Percentiles rank a stretch among this genome's conserved stretches.
phyloP scores from a whole-genome alignment of 2,113 vertebrate genomes.

The Leuciscus idus region DNA sequence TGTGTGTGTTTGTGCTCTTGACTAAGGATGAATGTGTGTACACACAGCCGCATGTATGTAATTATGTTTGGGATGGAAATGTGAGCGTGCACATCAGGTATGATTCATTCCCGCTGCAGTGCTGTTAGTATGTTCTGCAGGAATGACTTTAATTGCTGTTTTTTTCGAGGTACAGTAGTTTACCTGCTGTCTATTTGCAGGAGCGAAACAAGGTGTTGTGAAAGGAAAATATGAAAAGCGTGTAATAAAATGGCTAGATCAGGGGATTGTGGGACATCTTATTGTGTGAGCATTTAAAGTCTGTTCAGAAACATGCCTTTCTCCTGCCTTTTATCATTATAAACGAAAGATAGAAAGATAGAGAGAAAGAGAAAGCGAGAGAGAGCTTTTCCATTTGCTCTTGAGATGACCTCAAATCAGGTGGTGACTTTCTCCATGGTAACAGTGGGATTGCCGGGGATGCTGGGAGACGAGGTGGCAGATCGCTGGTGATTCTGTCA shows the following conservation, averaged over 20 bases:
- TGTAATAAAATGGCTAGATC: neutral
- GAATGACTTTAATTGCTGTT: constrained; percentile 27
- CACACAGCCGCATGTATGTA: constrained; percentile 21
- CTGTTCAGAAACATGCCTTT: constrained; percentile 16
- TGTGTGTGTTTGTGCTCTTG: neutral
- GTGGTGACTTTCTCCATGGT: constrained; percentile 48
- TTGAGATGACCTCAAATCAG: constrained; percentile 52
- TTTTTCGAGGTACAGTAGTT: neutral
- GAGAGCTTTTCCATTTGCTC: constrained; percentile 26
- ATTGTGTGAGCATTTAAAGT: neutral
- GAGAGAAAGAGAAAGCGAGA: neutral
- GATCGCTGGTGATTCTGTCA: neutral
- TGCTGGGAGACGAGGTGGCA: constrained; percentile 30
- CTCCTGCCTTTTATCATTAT: neutral
- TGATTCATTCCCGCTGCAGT: neutral
- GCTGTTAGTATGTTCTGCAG: neutral
- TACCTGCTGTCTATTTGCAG: neutral
- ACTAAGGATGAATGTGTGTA: constrained; percentile 12
- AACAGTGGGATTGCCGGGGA: constrained; percentile 42
- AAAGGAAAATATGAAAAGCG: neutral
- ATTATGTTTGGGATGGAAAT: constrained; percentile 19
- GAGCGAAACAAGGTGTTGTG: neutral
- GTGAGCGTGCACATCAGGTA: neutral
- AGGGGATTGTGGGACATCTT: neutral
- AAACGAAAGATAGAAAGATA: neutral